Conservation (phyloP, 2,888 invertebrate species). For the Diadromus collaris region DNA sequence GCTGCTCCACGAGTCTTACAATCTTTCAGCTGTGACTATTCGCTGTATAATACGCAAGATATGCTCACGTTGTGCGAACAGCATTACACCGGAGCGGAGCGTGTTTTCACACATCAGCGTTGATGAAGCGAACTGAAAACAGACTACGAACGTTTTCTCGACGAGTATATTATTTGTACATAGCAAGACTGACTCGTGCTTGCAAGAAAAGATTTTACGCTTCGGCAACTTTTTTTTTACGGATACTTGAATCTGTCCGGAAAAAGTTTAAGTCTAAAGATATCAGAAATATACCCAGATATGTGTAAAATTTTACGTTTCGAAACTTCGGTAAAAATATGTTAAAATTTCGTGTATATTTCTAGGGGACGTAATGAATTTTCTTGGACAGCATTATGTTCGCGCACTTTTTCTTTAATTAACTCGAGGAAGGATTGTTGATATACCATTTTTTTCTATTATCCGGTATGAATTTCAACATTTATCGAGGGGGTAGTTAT, state of each 20-base stretch:
- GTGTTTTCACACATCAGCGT: background rate
- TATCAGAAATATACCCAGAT: background rate
- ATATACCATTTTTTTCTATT: background rate
- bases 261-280: background rate
- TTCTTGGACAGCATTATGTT: too few species aligned
- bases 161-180: background rate
- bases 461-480: background rate
- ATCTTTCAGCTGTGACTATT: background rate
- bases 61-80: slow-evolving; percentile 3
- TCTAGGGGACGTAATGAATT: too few species aligned
- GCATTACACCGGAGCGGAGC: background rate
- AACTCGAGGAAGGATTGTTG: too few species aligned
- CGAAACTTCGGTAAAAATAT: background rate
- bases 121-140: background rate
- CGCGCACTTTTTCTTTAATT: too few species aligned
- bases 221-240: slow-evolving; percentile 3
- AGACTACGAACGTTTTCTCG: background rate
- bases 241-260: background rate
- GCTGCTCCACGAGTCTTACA: slow-evolving; percentile 7
- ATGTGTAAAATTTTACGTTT: background rate
- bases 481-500: background rate
- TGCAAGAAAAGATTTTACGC: slow-evolving; percentile 6
- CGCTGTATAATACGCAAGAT: slow-evolving; percentile 6
- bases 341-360: too few species aligned
- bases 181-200: background rate